Base-by-base conservation (phyloP, 2,888 invertebrate species). In the Scaptomyza parva region DNA sequence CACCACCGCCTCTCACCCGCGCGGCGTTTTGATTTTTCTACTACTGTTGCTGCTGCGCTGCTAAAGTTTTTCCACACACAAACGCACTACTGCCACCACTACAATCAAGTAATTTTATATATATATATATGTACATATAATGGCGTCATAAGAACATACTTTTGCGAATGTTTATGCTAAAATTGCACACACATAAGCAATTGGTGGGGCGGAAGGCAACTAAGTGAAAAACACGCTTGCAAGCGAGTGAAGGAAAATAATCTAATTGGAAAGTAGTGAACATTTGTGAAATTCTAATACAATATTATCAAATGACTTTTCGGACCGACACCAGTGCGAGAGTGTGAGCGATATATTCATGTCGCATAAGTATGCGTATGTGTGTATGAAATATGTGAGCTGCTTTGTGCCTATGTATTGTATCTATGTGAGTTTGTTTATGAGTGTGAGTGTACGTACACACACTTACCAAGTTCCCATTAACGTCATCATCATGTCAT, bases 401-500 rank as follows among this genome's bases (percentile, higher is more conserved):
- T 73, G 58, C 58, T 76, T 64, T 57, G 51, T 40, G 50, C 68
- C 47, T 69, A 65, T 71, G 63, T 78, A 51, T 66, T 72, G 78
- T 76, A 65, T 69, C 60, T 71, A 44, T 75, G 63, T 52, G 52
- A 14, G 11, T 53, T 7, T 40, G 20, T 40, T 20, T 40, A n/a
- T 40, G 37, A 6, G 44, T 72, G 30, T 70, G 33, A 77, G 68
- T 70, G 73, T 60, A 67, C 63, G 62, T 67, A 88, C 66, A 78
- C 68, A 79, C 68, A 78, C 67, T 67, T 57, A 70, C 68, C 66
- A 55, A 89, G 82, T 80, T 84, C 82, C 85, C 81, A 90, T 89
- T 89, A 89, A 89, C 89, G 90, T 90, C 89, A 90, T 90, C 89
- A 90, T 90, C 89, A 80, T 88, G 89, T 89, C 89, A 89, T 88